Conservation (phyloP, 1,140 invertebrate species). For the Pachypeltis micranthus region DNA sequence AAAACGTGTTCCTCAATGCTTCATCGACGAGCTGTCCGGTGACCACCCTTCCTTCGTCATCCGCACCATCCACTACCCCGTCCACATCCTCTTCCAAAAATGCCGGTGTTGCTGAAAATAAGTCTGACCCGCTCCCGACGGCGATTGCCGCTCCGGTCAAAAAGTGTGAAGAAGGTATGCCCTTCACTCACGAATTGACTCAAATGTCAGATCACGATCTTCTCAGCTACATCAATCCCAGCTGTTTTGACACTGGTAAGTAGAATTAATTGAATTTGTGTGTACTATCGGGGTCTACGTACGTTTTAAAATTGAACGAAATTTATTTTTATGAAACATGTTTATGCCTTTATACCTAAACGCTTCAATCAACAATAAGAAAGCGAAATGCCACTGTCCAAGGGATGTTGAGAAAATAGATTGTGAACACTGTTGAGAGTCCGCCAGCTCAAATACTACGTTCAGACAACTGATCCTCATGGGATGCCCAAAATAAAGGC, state of each 20-base stretch:
- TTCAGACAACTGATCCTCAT: too few species aligned
- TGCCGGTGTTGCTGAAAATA: background rate
- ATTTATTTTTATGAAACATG: background rate
- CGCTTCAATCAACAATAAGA: background rate
- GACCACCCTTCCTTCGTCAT: too few species aligned
- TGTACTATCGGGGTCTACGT: background rate
- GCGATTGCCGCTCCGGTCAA: constrained; percentile 8
- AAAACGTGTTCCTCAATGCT: too few species aligned
- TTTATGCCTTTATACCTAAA: background rate
- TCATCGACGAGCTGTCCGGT: too few species aligned
- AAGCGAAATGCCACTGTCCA: background rate
- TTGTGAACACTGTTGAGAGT: background rate
- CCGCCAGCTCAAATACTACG: too few species aligned
- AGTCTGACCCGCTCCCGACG: background rate
- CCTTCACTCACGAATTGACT: constrained; percentile 49
- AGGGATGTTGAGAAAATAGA: background rate
- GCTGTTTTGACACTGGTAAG: constrained; percentile 65
- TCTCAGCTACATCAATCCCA: constrained; percentile 73
- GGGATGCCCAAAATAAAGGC: too few species aligned
- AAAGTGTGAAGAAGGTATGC: constrained; percentile 32
- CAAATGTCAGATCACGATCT: constrained; percentile 74
- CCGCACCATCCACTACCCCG: background rate
- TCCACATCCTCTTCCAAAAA: background rate
- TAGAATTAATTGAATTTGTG: background rate
- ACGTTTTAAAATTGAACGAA: background rate